Evolutionary conservation across 2,888 invertebrate genomes (phyloP), one percentile per base, ranked within the genome.

Genomic region (Gari tellinella): DNA sequence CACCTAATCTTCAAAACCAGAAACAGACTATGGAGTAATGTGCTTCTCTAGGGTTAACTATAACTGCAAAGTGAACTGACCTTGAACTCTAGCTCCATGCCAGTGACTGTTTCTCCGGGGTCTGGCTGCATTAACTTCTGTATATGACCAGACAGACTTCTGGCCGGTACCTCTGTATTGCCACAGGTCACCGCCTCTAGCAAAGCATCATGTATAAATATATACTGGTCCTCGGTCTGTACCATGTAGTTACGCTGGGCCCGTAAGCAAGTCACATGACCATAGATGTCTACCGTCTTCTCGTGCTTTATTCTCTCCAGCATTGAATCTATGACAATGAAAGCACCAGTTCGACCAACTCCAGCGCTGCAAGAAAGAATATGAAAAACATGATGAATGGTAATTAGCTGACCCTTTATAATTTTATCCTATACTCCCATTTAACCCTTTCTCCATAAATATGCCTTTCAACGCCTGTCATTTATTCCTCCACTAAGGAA

Each of bases 231-330:
- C 93, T 99, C 99, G 17, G 99, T 99, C 84, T 92, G 92, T 31
- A 99, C 99, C 99, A 99, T 99, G 93, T 99, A 99, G 93, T 99
- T 99, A 61, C 99, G 95, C 92, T 99, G 99, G 25, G 99, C 98
- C 72, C 99, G 94, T 80, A 99, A 94, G 91, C 98, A 98, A 15
- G 99, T 99, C 41, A 99, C 99, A 93, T 99, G 99, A 10, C 99
- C 99, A 91, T 99, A 99, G 82, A 99, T 98, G 92, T 99, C 99
- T 37, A 99, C 97, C 57, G 98, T 98, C 92, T 98, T 98, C 90
- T 99, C 99, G 91, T 98, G 97, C 86, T 97, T 95, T 92, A 99
- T 97, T 74, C 99, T 94, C 89, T 99, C 99, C 81, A 99, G 93
- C 99, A 99, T 99, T 1, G 99, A 98, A 92, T 99, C 99, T 86